phyloP scores from a whole-genome alignment of 2,797 vertebrate species.

The Buceros bicornis region DNA sequence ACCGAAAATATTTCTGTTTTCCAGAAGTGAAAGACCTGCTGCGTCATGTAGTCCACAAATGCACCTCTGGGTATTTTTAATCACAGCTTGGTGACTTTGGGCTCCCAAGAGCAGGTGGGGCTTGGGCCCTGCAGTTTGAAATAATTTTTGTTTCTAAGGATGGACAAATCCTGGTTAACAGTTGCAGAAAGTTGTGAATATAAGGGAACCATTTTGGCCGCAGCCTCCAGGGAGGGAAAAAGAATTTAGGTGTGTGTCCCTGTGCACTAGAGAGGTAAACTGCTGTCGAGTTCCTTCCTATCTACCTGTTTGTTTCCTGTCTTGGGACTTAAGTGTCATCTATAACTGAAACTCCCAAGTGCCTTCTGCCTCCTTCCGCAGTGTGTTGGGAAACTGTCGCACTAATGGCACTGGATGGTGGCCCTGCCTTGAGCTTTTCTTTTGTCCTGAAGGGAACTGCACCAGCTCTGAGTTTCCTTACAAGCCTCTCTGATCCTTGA shows the following conservation, averaged over 20 bases:
- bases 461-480: too few relatives aligned
- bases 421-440: too few relatives aligned
- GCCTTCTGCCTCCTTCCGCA: too few relatives aligned
- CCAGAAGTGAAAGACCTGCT: constrained; percentile 41
- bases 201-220: neutral
- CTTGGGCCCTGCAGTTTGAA: neutral
- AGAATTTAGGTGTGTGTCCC: neutral
- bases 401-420: too few relatives aligned
- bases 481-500: too few relatives aligned
- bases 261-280: neutral
- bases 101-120: neutral
- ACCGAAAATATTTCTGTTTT: constrained; percentile 56
- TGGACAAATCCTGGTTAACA: neutral
- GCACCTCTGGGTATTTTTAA: constrained; percentile 31
- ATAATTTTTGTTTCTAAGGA: neutral
- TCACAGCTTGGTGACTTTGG: neutral
- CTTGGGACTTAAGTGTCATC: too few relatives aligned
- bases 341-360: too few relatives aligned
- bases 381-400: too few relatives aligned
- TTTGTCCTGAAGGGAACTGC: too few relatives aligned
- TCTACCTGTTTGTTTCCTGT: too few relatives aligned
- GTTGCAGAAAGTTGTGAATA: neutral
- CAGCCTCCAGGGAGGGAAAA: neutral
- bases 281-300: neutral
- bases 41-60: neutral